Evolutionary conservation across 2,888 invertebrate genomes (phyloP), one percentile per base, ranked within the genome.

Genomic region (Acleris cristana): DNA sequence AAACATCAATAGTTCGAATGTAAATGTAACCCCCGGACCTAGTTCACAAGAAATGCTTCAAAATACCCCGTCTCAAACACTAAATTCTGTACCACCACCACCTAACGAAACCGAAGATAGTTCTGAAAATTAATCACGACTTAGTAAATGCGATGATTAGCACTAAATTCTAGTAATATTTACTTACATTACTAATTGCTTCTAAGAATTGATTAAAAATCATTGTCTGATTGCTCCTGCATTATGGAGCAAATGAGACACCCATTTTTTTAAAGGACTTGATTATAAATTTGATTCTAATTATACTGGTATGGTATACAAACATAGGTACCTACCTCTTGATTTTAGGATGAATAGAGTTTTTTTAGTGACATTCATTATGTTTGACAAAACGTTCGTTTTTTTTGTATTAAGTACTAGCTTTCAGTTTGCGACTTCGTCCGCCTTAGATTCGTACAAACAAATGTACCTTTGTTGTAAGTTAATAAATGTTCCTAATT

Each of bases 11-110:
- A 49, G 16, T 49, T 49, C 48, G 14, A 23, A 23, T 23, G 23
- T 23, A 23, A 49, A 49, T 18, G 48, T 49, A 49, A 18, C 48
- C 48, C n/a, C 48, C 48, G 48, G 48, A 18, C 48, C 48, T 49
- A 49, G 48, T 49, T 49, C 48, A 49, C 48, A 49, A 49, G 48
- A 49, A 49, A 49, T 49, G 48, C 48, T 18, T 49, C 48, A 49
- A 49, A 49, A 49, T 49, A 49, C 23, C 23, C 23, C 23, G 23
- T 23, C 23, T 23, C 23, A 23, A 23, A 23, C 23, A 23, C 23
- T 23, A 23, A 23, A 23, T 23, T 23, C 4, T 23, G 23, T 23
- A 23, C 23, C 23, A 23, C 23, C 23, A 23, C 23, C 23, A 23
- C 23, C 23, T 23, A 23, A 23, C 23, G 23, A 23, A 23, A 23